Base-by-base conservation (phyloP, 2,888 invertebrate species). In the Eurois occulta region DNA sequence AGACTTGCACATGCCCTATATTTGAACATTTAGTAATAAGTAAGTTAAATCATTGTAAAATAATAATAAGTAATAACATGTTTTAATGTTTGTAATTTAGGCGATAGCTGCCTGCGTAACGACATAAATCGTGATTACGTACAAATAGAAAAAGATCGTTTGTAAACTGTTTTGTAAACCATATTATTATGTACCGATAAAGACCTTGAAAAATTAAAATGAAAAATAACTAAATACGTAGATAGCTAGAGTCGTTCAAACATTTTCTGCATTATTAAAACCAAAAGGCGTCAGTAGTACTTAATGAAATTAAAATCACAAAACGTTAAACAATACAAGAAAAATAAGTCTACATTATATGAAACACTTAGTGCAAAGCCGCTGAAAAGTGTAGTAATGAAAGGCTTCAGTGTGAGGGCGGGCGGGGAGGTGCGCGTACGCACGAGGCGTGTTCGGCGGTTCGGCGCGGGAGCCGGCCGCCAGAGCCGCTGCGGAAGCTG, bases 401-500 rank as follows among this genome's bases (percentile, higher is more conserved):
- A 91, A 94, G 95, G 93, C 92, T 95, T 95, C 93, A 94, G 92
- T 89, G 90, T 87, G 84, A 90, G 90, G 91, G 91, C 93, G 93
- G 92, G 94, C 93, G 93, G 93, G 94, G 94, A 93, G 93, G 90
- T 92, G 95, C 94, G 94, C 91, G 93, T 91, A 93, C 94, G 94
- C 95, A 94, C 92, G 94, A 92, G 94, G 94, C 95, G 94, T 93
- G 95, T 91, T 92, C 89, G 78, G 86, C 89, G 88, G 78, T 83
- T 86, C 88, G 81, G 87, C 90, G 90, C 84, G 86, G 87, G 84
- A 85, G 90, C 87, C 88, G 86, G 78, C 85, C 90, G 91, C 87
- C 96, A 96, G 91, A 95, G 91, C 93, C 93, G 94, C 91, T 90
- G 93, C 93, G 94, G 96, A 96, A 95, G 96, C 96, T 96, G 96